Percentiles rank a stretch among this genome's conserved stretches.
Conservation (phyloP, 2,113 vertebrate species). For the Triplophysa dalaica region DNA sequence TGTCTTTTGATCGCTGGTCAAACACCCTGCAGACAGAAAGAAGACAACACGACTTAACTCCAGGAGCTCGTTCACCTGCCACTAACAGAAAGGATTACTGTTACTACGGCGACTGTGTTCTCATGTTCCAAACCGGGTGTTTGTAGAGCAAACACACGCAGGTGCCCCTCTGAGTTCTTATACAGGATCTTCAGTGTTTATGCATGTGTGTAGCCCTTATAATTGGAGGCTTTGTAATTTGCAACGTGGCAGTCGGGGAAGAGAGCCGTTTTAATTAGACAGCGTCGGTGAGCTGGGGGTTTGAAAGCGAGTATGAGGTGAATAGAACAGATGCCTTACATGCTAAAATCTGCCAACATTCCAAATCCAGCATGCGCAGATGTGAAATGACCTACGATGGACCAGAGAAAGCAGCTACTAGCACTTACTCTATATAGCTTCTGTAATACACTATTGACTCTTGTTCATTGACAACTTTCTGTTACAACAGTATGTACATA, state of each 20-base stretch:
- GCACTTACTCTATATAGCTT: no score
- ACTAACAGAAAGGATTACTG: conserved; percentile 18
- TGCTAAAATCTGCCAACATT: conserved; percentile 6
- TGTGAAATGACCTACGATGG: not conserved
- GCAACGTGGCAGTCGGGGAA: conserved; percentile 8
- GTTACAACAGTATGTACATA: no score
- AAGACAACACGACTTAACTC: not conserved
- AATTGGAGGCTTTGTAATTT: conserved; percentile 8
- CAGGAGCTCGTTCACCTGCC: conserved; percentile 18
- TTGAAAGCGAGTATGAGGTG: conserved; percentile 18
- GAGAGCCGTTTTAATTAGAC: conserved; percentile 29
- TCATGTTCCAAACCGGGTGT: conserved; percentile 18
- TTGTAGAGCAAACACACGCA: conserved; percentile 6
- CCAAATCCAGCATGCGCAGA: conserved; percentile 10
- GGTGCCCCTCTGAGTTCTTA: not conserved
- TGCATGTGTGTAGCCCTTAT: conserved; percentile 4
- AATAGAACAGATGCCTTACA: conserved; percentile 29
- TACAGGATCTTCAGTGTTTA: not conserved
- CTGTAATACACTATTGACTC: no score
- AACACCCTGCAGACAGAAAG: conserved; percentile 40
- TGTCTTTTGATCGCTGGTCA: conserved; percentile 33
- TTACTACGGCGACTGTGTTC: not conserved
- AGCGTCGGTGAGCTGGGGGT: not conserved
- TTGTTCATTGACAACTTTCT: no score
- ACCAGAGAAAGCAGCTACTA: not conserved